These are phyloP conservation scores for Anableps anableps DNA, from an alignment of 2,797 vertebrate genomes.

Conservation along the genomic window DNA sequence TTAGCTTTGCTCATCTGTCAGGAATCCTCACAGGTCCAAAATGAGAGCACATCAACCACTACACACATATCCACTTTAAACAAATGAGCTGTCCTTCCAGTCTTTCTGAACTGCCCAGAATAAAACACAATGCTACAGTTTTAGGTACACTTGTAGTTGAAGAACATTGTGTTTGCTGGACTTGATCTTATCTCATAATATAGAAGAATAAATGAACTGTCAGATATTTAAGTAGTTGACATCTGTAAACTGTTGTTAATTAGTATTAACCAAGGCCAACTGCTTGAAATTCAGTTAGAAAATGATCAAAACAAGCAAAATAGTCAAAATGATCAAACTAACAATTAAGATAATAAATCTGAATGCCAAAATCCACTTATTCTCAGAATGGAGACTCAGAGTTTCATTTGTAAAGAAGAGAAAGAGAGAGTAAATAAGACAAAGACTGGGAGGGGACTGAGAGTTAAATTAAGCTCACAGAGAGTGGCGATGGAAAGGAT, in stretches of 20 bases:
- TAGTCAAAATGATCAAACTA: not conserved
- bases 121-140: not conserved
- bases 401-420: slow-evolving; percentile 18
- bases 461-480: slow-evolving; percentile 41
- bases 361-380: not conserved
- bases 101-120: not conserved
- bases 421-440: slow-evolving; percentile 19
- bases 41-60: not conserved
- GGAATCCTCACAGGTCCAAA: not conserved
- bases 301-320: not conserved
- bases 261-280: not conserved
- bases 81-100: not conserved
- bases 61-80: not conserved
- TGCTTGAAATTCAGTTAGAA: not conserved
- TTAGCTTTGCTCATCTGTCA: not conserved
- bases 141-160: not conserved
- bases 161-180: not conserved
- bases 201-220: not conserved
- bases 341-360: not conserved
- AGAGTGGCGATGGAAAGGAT: slow-evolving; percentile 13
- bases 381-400: not conserved
- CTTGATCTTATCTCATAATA: not conserved
- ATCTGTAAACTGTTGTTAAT: not conserved
- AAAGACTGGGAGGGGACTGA: slow-evolving; percentile 17
- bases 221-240: not conserved